Evolutionary conservation across 2,797 vertebrate species (phyloP).

Genomic region (Silurus aristotelis): DNA sequence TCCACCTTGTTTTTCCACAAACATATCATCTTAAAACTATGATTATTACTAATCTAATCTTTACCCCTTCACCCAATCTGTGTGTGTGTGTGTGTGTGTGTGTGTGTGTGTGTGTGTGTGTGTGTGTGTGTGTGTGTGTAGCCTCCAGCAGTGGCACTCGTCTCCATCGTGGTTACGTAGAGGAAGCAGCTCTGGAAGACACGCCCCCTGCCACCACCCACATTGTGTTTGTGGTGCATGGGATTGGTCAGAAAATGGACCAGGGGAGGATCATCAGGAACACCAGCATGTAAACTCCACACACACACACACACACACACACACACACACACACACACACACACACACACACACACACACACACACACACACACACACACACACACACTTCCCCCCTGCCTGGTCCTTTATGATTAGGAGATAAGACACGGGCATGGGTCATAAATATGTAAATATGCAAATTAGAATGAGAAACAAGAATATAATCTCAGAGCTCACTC

Average conservation of each 20-base stretch:
- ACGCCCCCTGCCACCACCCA: conserved; percentile 91
- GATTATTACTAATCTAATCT: background rate
- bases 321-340: too few relatives aligned
- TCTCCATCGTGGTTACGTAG: conserved; percentile 91
- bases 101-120: conserved; percentile 8
- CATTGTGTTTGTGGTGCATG: conserved; percentile 94
- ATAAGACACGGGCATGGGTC: background rate
- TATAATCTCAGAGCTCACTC: too few relatives aligned
- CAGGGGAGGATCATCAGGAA: conserved; percentile 96
- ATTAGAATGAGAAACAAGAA: too few relatives aligned
- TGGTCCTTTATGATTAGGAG: background rate
- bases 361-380: too few relatives aligned
- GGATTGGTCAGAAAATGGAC: conserved; percentile 98
- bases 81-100: background rate
- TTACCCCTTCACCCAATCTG: too few relatives aligned
- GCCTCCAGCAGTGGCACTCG: conserved; percentile 93
- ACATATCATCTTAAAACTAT: too few relatives aligned
- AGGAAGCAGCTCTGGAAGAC: conserved; percentile 92
- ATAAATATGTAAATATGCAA: background rate
- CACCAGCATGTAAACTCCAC: conserved; percentile 87
- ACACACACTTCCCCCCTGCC: too few relatives aligned
- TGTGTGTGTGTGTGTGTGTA: conserved; percentile 52
- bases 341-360: too few relatives aligned
- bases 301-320: background rate
- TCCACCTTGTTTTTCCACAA: background rate